Percentiles rank a stretch among this genome's conserved stretches.
Evolutionary conservation across 2,888 invertebrate species (phyloP).

Genomic region (Hirtodrosophila confusa): DNA sequence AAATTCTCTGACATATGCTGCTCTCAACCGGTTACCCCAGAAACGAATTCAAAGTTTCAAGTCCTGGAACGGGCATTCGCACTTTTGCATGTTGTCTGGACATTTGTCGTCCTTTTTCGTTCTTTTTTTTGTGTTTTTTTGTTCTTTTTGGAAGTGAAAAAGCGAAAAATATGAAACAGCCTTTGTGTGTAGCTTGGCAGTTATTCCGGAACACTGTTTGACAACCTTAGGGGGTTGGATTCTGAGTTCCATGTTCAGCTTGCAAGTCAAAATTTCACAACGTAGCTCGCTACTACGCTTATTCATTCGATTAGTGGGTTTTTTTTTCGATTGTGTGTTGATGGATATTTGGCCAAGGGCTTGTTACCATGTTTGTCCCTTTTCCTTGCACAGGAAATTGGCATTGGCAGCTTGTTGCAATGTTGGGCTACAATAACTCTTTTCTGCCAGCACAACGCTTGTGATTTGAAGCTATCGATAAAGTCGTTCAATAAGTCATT

Average conservation of each 20-base stretch:
- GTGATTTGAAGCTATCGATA: too few relatives aligned
- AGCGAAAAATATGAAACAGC: constrained; percentile 47
- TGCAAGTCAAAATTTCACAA: constrained; percentile 13
- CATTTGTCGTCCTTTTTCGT: constrained; percentile 6
- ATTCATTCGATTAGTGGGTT: constrained; percentile 52
- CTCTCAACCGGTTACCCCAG: constrained; percentile 27
- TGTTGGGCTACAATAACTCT: too few relatives aligned
- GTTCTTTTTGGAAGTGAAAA: constrained; percentile 11
- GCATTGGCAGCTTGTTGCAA: constrained; percentile 30
- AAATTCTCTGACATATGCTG: constrained; percentile 61
- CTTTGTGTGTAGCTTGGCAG: constrained; percentile 19
- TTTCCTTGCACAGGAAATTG: constrained; percentile 37
- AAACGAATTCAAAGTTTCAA: not conserved
- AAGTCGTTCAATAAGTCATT: too few relatives aligned
- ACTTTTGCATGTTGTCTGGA: constrained; percentile 11
- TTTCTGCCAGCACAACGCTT: too few relatives aligned
- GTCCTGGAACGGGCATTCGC: constrained; percentile 6
- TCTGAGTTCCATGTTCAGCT: constrained; percentile 10
- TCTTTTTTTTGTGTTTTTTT: not conserved
- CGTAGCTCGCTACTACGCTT: constrained; percentile 19
- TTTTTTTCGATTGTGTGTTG: constrained; percentile 29
- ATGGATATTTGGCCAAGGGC: constrained; percentile 32
- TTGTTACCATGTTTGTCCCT: constrained; percentile 6
- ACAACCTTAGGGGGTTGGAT: constrained; percentile 11
- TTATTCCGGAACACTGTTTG: constrained; percentile 27